Base-by-base conservation (phyloP, 2,113 vertebrate species). In the Oryctolagus cuniculus region DNA sequence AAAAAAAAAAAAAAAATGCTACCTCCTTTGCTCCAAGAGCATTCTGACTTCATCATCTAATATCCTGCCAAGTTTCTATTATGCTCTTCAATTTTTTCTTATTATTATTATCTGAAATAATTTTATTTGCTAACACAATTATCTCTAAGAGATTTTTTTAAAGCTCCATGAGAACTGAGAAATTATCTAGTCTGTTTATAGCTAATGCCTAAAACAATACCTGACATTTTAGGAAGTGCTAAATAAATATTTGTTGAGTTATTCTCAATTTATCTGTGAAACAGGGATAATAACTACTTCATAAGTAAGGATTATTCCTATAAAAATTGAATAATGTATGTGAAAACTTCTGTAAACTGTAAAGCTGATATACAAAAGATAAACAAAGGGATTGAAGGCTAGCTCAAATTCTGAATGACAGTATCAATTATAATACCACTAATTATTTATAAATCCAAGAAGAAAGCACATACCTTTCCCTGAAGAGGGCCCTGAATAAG, bases 401-500 rank as follows among this genome's bases (percentile, higher is more conserved):
- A 74, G 2, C 89, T 90, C 34, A 96, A 95, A 93, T 95, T 90
- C 29, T 83, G n/a, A 88, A 90, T 36, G 16, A 66, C 44, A 91
- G 0, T 44, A 1, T 89, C 73, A 75, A 49, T 90, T 85, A 86
- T 17, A 90, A 38, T 7, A 82, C 19, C 58, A 91, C 2, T 87
- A 87, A 83, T 78, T 81, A 38, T 51, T 95, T 90, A 86, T 69
- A 80, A 93, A 86, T 51, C 63, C 69, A 96, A 87, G 2, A 1
- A 93, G 2, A 34, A 69, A 25, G 72, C 55, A 96, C 98, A 80
- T 98, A 99, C 99, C 98, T 99, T 99, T 96, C 99, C 99, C 94
- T 99, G 99, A 58, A 99, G 96, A 88, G 99, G 98, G 12, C 99
- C 99, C 96, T 99, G 99, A 97, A 99, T 99, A 90, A 99, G 98